phyloP scores from a whole-genome alignment of 2,888 invertebrate species.

The Sclerodermus sp. region DNA sequence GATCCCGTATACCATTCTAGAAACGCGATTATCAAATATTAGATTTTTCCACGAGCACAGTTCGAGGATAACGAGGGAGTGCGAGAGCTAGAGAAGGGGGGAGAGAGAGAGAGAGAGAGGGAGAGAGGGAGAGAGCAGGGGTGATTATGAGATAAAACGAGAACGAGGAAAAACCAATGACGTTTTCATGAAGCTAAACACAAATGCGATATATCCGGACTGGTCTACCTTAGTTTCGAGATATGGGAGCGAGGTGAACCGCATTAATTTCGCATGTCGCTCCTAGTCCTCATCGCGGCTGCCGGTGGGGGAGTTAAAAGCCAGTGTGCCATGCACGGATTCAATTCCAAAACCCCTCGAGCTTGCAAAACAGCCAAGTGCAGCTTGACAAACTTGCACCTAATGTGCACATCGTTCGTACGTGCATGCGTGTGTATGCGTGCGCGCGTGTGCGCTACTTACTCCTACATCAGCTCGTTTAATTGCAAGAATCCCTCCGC shows the following conservation, averaged over 20 bases:
- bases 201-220: too few relatives aligned
- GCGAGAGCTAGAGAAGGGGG: not conserved
- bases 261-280: constrained; percentile 15
- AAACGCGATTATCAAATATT: too few relatives aligned
- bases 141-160: too few relatives aligned
- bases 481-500: too few relatives aligned
- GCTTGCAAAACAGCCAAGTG: constrained; percentile 19
- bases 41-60: too few relatives aligned
- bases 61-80: not conserved
- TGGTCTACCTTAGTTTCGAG: not conserved
- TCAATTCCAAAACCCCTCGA: constrained; percentile 20
- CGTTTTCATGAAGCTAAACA: too few relatives aligned
- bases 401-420: not conserved
- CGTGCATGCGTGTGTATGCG: not conserved
- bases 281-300: not conserved
- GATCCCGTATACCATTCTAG: too few relatives aligned
- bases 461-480: too few relatives aligned
- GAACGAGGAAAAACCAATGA: too few relatives aligned
- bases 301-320: constrained; percentile 3
- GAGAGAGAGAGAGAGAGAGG: too few relatives aligned
- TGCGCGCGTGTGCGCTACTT: not conserved
- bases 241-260: constrained; percentile 16
- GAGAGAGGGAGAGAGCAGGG: too few relatives aligned
- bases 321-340: constrained; percentile 12
- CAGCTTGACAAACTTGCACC: constrained; percentile 19